Evolutionary conservation across 2,113 vertebrate species (phyloP).

Genomic region (Rostratula benghalensis): DNA sequence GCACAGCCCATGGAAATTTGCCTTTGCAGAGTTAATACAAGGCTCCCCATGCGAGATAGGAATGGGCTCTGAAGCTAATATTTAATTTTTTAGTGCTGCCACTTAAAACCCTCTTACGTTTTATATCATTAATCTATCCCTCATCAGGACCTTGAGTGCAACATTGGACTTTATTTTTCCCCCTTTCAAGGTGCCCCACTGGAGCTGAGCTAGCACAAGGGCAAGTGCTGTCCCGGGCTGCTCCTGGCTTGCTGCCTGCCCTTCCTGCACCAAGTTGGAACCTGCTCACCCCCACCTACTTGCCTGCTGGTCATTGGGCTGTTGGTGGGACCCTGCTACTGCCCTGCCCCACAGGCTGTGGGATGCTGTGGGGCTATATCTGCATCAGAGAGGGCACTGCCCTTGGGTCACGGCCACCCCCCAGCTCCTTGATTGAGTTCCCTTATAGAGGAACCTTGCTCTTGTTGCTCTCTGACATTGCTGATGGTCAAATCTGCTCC

Average conservation of each 20-base stretch:
- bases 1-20: neutral
- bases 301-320: neutral
- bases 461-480: neutral
- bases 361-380: neutral
- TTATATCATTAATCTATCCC: neutral
- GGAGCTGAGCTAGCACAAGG: neutral
- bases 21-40: neutral
- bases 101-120: neutral
- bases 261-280: neutral
- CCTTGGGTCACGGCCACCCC: neutral
- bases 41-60: neutral
- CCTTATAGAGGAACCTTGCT: neutral
- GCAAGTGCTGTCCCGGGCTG: neutral
- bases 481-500: neutral
- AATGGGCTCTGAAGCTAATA: neutral
- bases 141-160: neutral
- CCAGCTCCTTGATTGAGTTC: neutral
- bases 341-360: neutral
- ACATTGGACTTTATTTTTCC: neutral
- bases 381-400: neutral
- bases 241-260: neutral
- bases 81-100: neutral
- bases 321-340: neutral
- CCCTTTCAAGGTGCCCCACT: neutral
- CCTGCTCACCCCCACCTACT: neutral